A percentile compares a stretch with the other conserved stretches of the same genome.
Conservation (phyloP, 2,113 vertebrate genomes). For the Gobio gobio region DNA sequence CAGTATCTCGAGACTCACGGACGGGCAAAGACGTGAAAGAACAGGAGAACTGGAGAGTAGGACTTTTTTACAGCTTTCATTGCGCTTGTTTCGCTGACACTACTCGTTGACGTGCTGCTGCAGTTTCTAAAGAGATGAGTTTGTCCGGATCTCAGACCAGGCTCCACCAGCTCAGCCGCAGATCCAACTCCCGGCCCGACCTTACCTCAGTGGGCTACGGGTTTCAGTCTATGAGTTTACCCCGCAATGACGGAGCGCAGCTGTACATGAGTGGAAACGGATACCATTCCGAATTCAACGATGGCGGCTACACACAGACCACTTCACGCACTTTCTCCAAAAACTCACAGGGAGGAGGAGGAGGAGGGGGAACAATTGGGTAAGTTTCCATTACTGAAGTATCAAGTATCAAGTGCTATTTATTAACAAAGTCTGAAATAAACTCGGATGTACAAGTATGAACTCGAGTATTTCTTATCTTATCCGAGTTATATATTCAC, state of each 20-base stretch:
- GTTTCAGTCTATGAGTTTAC: too few relatives aligned
- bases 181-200: conserved; percentile 69
- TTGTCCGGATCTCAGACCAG: conserved; percentile 58
- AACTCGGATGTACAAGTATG: neutral
- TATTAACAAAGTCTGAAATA: neutral
- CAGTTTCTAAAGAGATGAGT: conserved; percentile 63
- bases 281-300: conserved; percentile 31
- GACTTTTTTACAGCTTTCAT: neutral
- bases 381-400: neutral
- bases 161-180: conserved; percentile 53
- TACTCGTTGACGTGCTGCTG: neutral
- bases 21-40: neutral
- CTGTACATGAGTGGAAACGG: neutral
- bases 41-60: neutral
- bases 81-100: neutral
- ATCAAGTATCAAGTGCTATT: neutral
- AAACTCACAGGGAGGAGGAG: conserved; percentile 60
- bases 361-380: conserved; percentile 14
- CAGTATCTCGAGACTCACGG: neutral
- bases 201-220: conserved; percentile 51
- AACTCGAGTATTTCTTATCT: neutral
- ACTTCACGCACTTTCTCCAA: conserved; percentile 41
- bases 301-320: conserved; percentile 55
- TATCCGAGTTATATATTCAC: neutral
- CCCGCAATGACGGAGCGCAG: conserved; percentile 43